A percentile compares a stretch with the other conserved stretches of the same genome.
phyloP scores from a whole-genome alignment of 2,797 vertebrate species.

The Heterohyrax brucei region DNA sequence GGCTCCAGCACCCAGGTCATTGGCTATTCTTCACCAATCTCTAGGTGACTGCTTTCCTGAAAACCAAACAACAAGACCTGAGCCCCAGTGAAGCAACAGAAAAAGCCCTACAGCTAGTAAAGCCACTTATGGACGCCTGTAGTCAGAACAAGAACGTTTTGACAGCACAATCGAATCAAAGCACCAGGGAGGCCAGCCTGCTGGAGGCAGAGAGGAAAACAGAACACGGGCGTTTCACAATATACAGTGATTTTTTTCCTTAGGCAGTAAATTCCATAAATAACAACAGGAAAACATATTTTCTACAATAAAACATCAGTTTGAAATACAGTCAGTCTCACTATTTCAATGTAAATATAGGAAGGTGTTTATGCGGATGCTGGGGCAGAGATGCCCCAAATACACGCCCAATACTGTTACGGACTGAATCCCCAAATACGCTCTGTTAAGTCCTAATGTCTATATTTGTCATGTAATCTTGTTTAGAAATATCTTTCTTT shows the following conservation, averaged over 20 bases:
- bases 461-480: too few species aligned
- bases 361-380: background rate
- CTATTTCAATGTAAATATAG: constrained; percentile 18
- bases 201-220: background rate
- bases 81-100: background rate
- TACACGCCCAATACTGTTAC: too few species aligned
- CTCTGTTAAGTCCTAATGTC: too few species aligned
- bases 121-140: background rate
- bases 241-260: background rate
- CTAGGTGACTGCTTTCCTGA: background rate
- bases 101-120: background rate
- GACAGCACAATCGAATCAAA: background rate
- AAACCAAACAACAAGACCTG: background rate
- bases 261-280: background rate
- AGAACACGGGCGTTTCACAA: background rate
- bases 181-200: background rate
- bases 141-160: background rate
- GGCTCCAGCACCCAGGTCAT: background rate
- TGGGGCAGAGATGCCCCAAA: background rate
- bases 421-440: too few species aligned
- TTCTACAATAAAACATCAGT: constrained; percentile 15
- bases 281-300: background rate
- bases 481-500: too few species aligned
- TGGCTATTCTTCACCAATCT: background rate
- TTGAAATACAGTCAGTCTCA: background rate